phyloP scores from a whole-genome alignment of 1,140 invertebrate species.

The Panonychus citri region DNA sequence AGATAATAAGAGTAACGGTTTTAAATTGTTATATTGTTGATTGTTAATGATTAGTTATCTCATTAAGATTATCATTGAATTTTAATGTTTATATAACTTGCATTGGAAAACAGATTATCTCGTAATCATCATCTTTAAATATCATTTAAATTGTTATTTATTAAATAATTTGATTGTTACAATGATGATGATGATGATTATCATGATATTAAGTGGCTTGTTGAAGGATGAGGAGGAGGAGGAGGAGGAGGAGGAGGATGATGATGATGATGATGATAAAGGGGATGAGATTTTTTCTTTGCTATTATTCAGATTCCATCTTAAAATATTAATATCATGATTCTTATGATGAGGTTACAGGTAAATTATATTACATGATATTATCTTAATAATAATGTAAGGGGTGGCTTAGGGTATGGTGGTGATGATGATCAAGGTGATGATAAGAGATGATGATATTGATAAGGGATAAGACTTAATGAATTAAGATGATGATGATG shows the following conservation, averaged over 20 bases:
- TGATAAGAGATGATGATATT: not conserved
- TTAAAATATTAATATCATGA: no score
- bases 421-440: not conserved
- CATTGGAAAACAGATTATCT: no score
- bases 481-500: not conserved
- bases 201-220: not conserved
- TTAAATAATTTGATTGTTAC: not conserved
- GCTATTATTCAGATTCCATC: no score
- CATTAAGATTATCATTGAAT: no score
- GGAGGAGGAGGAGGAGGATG: not conserved
- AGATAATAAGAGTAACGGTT: no score
- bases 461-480: not conserved
- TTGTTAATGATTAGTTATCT: no score
- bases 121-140: not conserved
- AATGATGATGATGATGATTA: not conserved
- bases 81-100: no score
- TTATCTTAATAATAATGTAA: no score
- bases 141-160: not conserved
- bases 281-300: not conserved
- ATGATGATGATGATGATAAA: not conserved
- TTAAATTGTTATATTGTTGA: no score
- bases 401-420: no score
- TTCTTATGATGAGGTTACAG: no score
- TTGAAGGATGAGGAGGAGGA: not conserved
- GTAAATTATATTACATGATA: no score